These are phyloP conservation scores for Scaptomyza cyrtandrae DNA, from an alignment of 2,888 invertebrate species.

Conservation along the genomic window DNA sequence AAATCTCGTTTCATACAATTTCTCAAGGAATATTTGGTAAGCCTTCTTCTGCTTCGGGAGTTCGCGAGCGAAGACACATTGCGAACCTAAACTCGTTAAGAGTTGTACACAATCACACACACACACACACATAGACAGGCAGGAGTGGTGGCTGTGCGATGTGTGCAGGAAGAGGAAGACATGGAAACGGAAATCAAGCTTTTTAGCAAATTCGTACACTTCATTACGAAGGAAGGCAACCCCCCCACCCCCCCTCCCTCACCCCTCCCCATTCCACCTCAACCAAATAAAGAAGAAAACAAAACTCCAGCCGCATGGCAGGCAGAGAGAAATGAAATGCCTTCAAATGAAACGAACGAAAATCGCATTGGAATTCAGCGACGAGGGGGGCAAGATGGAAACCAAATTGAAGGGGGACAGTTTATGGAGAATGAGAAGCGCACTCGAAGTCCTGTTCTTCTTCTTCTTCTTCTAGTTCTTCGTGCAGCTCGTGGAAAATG, in stretches of 20 bases:
- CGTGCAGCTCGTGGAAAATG: conserved; percentile 73
- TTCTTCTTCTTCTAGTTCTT: background rate
- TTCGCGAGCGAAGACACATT: conserved; percentile 33
- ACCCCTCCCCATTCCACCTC: too few relatives aligned
- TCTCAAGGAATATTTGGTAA: conserved; percentile 47
- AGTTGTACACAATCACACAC: conserved; percentile 30
- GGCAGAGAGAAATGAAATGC: conserved; percentile 60
- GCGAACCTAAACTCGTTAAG: conserved; percentile 58
- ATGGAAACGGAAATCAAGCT: conserved; percentile 66
- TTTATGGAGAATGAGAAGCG: conserved; percentile 15
- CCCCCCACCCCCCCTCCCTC: background rate
- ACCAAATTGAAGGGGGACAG: too few relatives aligned
- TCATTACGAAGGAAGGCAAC: conserved; percentile 41
- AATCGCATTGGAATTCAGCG: conserved; percentile 70
- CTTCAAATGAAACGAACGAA: conserved; percentile 73
- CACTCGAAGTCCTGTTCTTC: conserved; percentile 36
- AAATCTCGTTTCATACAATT: conserved; percentile 34
- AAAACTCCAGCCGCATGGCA: conserved; percentile 34
- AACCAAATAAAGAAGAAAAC: conserved; percentile 42
- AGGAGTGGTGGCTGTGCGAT: conserved; percentile 8
- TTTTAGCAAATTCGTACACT: conserved; percentile 68
- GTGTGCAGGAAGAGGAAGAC: conserved; percentile 54
- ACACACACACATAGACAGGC: background rate
- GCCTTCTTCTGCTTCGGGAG: conserved; percentile 41
- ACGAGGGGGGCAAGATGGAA: background rate